Evolutionary conservation across 2,797 vertebrate genomes (phyloP).

Genomic region (Scolopax rusticola): DNA sequence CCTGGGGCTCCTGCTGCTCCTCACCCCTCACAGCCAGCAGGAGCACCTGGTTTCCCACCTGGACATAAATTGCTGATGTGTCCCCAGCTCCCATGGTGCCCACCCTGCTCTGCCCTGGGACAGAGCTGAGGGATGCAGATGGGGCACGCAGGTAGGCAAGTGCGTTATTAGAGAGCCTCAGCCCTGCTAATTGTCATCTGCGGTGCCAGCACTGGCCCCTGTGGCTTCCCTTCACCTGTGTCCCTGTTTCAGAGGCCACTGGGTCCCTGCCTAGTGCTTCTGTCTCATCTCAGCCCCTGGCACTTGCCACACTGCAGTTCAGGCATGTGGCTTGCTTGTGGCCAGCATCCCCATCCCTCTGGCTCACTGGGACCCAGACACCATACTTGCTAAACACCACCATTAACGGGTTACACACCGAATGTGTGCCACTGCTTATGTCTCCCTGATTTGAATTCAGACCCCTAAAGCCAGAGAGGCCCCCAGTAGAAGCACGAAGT

Average conservation of each 20-base stretch:
- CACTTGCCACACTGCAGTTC: background rate
- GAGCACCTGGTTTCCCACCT: background rate
- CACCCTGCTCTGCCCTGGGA: background rate
- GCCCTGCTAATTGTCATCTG: background rate
- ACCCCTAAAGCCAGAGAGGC: background rate
- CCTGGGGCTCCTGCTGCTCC: background rate
- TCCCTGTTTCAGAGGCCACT: rapidly evolving
- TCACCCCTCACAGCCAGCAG: background rate
- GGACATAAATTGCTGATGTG: rapidly evolving
- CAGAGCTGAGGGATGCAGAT: background rate
- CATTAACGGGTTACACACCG: rapidly evolving
- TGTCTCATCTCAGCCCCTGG: background rate
- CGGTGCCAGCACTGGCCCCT: background rate
- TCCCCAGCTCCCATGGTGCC: rapidly evolving
- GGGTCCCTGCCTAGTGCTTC: background rate
- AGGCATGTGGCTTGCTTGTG: rapidly evolving
- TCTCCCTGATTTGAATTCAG: background rate
- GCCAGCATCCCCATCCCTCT: background rate
- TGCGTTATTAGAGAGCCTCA: background rate
- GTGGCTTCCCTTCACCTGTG: background rate
- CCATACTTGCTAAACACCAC: background rate
- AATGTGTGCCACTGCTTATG: background rate
- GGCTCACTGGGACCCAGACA: background rate
- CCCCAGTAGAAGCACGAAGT: background rate
- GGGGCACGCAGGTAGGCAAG: background rate